Evolutionary conservation across 2,113 vertebrate genomes (phyloP), one percentile per base, ranked within the genome.

Genomic region (Upupa epops): DNA sequence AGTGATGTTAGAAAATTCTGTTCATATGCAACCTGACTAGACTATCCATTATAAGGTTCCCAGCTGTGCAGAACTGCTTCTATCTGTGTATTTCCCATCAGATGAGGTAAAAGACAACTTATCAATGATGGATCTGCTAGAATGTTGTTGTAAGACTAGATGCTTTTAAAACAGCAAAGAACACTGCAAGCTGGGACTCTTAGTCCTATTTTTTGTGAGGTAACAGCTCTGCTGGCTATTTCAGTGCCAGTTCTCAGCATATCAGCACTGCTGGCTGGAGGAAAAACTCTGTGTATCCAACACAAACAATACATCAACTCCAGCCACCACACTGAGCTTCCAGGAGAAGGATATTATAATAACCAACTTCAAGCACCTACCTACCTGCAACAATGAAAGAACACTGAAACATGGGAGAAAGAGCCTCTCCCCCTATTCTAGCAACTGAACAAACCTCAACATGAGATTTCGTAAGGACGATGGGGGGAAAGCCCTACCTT

Each of bases 361-460:
- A 1, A 0, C 31, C 48, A 61, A 22, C 31, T 32, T 54, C 15
- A 48, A 29, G 16, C 8, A 1, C 26, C 19, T 19, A 12, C 31
- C 58, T 76, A 52, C 54, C 85, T n/a, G 37, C 37, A 65, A 71
- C 75, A 77, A 22, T 16, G 48, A 7, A 37, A 37, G 11, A 83
- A 34, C 25, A 20, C 29, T 34, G 24, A n/a, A 66, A 60, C 18
- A 22, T 4, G 8, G 11, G 19, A 49, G 24, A 37, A 46, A 18
- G 25, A 16, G 46, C 18, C 21, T 32, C 55, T 80, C 46, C 48
- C 28, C 9, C 3, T 32, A 9, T 19, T 19, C 37, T 12, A 37
- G 28, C 8, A 66, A n/a, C 28, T 8, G 24, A 48, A 48, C 8
- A 24, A 88, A 56, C 24, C 63, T 52, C 16, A 36, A 36, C 21